These are phyloP conservation scores for Uloborus diversus DNA, from an alignment of 1,140 invertebrate genomes.

Conservation along the genomic window DNA sequence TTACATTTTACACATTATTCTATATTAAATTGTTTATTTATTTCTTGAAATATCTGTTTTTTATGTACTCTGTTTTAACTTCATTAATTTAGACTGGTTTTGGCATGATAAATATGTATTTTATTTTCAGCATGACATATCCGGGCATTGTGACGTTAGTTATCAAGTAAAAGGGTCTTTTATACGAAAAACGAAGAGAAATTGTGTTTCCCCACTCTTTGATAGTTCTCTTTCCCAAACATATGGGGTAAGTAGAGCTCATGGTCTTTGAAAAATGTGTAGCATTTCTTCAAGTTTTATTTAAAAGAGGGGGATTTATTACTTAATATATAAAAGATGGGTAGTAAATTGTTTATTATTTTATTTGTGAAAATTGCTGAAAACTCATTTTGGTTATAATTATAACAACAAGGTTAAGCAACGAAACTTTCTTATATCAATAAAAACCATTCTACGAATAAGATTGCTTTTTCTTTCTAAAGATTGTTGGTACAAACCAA, in stretches of 20 bases:
- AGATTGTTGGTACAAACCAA: too few relatives aligned
- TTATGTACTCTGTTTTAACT: background rate
- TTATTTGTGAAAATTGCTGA: background rate
- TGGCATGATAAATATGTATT: background rate
- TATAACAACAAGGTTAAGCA: too few relatives aligned
- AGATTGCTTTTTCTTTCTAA: too few relatives aligned
- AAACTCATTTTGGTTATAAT: background rate
- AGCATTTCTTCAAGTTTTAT: background rate
- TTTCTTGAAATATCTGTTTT: background rate
- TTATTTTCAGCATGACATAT: conserved; percentile 20
- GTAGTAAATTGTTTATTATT: background rate
- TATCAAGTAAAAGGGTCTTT: background rate
- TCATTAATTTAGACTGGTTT: background rate
- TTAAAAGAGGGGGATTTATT: background rate
- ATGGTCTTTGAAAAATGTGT: too few relatives aligned
- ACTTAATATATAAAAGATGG: background rate
- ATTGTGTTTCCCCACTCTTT: conserved; percentile 5
- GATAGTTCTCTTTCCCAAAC: conserved; percentile 10
- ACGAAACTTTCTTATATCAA: too few relatives aligned
- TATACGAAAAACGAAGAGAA: conserved; percentile 19
- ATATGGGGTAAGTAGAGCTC: conserved; percentile 7
- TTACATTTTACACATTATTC: background rate
- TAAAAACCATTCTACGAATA: too few relatives aligned
- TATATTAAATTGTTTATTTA: background rate
- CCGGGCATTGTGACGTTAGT: conserved; percentile 18